A percentile compares a stretch with the other conserved stretches of the same genome.
These are phyloP conservation scores for Ornithorhynchus anatinus DNA, from an alignment of 2,113 vertebrate genomes.

Conservation along the genomic window DNA sequence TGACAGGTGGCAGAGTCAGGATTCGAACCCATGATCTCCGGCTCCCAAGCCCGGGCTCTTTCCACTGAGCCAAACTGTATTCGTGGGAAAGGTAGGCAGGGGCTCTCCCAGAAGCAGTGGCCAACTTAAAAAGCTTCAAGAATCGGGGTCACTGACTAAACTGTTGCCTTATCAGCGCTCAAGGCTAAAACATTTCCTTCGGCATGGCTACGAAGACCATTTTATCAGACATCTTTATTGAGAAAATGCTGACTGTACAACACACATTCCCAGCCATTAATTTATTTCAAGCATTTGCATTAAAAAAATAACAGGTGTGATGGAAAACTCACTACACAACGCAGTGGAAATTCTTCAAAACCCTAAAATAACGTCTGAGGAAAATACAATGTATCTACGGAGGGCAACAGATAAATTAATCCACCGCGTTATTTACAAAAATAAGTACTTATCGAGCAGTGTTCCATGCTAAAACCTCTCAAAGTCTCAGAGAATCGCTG, in stretches of 20 bases:
- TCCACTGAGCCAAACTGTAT: too few species aligned
- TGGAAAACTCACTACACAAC: slow-evolving; percentile 60
- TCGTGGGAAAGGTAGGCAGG: too few species aligned
- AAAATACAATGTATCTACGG: slow-evolving; percentile 15
- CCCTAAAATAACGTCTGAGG: slow-evolving; percentile 43
- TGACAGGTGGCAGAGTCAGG: too few species aligned
- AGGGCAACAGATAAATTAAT: slow-evolving; percentile 65
- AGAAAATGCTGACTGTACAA: slow-evolving; percentile 70
- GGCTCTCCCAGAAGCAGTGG: too few species aligned
- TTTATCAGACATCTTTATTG: slow-evolving; percentile 70
- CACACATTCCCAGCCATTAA: slow-evolving; percentile 58
- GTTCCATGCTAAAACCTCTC: slow-evolving; percentile 64
- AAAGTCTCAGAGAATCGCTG: slow-evolving; percentile 54
- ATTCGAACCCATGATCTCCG: too few species aligned
- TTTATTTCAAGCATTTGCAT: slow-evolving; percentile 55
- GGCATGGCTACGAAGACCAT: too few species aligned
- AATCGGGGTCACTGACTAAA: too few species aligned
- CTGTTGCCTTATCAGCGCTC: too few species aligned
- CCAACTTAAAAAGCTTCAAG: too few species aligned
- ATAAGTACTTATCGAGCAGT: slow-evolving; percentile 70
- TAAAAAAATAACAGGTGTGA: slow-evolving; percentile 62
- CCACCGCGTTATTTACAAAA: slow-evolving; percentile 65
- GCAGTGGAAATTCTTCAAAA: slow-evolving; percentile 50
- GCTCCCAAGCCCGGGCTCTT: too few species aligned
- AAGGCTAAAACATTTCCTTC: too few species aligned